A percentile compares a stretch with the other conserved stretches of the same genome.
Evolutionary conservation across 2,888 invertebrate genomes (phyloP).

Genomic region (Molorchus minor): DNA sequence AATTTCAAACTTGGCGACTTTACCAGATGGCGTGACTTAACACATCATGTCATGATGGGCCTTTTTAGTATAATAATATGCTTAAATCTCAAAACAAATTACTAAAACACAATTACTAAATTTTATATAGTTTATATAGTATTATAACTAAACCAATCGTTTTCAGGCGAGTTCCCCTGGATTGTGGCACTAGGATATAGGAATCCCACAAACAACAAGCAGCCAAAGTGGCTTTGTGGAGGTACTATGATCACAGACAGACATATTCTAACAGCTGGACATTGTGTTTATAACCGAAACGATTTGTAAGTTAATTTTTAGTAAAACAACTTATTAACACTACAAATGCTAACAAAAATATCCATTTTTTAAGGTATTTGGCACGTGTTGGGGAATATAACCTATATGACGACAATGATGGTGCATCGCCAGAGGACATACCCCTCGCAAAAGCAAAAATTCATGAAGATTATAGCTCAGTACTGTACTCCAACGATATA

Average conservation of each 20-base stretch:
- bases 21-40: not conserved
- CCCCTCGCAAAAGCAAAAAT: constrained; percentile 68
- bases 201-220: constrained; percentile 58
- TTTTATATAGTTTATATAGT: no score
- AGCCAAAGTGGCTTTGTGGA: constrained; percentile 68
- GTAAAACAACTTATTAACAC: not conserved
- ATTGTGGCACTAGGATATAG: constrained; percentile 77
- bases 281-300: constrained; percentile 72
- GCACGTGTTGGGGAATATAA: constrained; percentile 84
- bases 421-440: constrained; percentile 71
- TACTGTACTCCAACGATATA: constrained; percentile 77
- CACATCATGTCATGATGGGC: not conserved
- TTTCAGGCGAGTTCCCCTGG: constrained; percentile 82
- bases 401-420: constrained; percentile 70
- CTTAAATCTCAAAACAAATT: not conserved
- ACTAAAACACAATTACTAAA: no score
- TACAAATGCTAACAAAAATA: not conserved
- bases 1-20: not conserved
- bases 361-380: constrained; percentile 65
- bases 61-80: not conserved
- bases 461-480: constrained; percentile 75
- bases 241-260: constrained; percentile 73
- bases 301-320: constrained; percentile 67
- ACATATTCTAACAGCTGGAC: constrained; percentile 82
- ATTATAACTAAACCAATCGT: constrained; percentile 15